These are phyloP conservation scores for Cephus pygmeus DNA, from an alignment of 2,888 invertebrate genomes.

Conservation along the genomic window DNA sequence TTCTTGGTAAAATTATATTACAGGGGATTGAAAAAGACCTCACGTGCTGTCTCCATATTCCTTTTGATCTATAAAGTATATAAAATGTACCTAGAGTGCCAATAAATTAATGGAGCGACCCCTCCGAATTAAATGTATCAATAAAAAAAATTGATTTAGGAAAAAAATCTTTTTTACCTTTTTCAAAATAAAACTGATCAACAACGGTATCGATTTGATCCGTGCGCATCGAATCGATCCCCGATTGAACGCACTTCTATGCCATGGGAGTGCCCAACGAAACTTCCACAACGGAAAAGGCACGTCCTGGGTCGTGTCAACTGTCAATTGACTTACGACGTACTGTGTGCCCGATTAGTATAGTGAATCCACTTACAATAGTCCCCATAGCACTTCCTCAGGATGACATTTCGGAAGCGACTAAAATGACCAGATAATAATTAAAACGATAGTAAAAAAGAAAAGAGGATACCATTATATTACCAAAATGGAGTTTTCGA, in stretches of 20 bases:
- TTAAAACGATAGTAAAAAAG: not conserved
- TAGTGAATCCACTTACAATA: not conserved
- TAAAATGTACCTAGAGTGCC: not conserved
- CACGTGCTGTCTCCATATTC: not conserved
- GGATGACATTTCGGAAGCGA: not conserved
- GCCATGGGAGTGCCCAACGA: slow-evolving; percentile 45
- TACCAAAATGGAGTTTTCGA: not conserved
- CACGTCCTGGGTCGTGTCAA: slow-evolving; percentile 55
- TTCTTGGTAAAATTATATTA: not conserved
- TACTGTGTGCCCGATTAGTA: slow-evolving; percentile 35
- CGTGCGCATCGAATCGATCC: slow-evolving; percentile 36
- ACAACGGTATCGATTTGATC: not conserved
- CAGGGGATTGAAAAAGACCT: not conserved
- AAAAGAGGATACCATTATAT: too few species aligned
- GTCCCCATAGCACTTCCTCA: not conserved
- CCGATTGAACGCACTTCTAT: slow-evolving; percentile 48
- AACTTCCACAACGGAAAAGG: slow-evolving; percentile 54
- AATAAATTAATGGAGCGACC: not conserved
- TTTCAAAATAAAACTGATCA: not conserved
- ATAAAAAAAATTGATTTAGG: not conserved
- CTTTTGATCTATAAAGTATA: not conserved
- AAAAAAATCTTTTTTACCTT: not conserved
- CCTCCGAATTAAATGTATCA: not conserved
- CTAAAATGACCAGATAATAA: not conserved
- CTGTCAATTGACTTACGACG: slow-evolving; percentile 48